These are phyloP conservation scores for Takifugu flavidus DNA, from an alignment of 2,113 vertebrate genomes.

Conservation along the genomic window DNA sequence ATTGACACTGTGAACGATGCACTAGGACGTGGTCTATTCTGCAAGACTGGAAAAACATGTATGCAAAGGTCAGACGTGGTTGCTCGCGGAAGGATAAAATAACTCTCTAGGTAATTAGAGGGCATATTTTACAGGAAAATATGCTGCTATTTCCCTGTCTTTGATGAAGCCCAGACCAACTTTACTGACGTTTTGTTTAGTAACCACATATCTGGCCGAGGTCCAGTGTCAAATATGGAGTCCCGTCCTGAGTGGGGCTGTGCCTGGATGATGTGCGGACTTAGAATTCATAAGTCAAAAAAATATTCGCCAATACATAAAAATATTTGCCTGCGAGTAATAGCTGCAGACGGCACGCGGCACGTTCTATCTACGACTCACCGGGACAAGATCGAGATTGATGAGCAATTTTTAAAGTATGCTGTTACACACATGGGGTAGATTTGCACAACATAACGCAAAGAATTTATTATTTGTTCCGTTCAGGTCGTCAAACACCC, in stretches of 20 bases:
- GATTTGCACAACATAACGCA: conserved; percentile 33
- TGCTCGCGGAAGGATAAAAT: conserved; percentile 21
- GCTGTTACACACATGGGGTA: conserved; percentile 3
- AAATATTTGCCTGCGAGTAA: conserved; percentile 35
- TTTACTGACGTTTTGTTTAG: conserved; percentile 68
- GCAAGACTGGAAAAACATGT: conserved; percentile 42
- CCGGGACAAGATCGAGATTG: conserved; percentile 33
- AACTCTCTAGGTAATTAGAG: conserved; percentile 54
- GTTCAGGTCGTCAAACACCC: not conserved
- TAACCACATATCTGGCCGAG: conserved; percentile 58
- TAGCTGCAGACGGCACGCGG: not conserved
- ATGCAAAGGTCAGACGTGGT: conserved; percentile 35
- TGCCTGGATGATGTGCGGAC: conserved; percentile 52
- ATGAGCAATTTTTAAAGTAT: conserved; percentile 31
- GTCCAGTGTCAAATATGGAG: conserved; percentile 62
- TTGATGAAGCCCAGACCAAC: conserved; percentile 62
- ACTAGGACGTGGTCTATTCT: conserved; percentile 32
- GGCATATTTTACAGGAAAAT: conserved; percentile 46
- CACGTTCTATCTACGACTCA: conserved; percentile 27
- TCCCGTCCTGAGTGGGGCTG: conserved; percentile 39
- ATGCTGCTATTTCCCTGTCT: conserved; percentile 40
- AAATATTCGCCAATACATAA: conserved; percentile 48
- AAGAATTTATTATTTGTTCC: not conserved
- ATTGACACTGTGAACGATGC: conserved; percentile 17
- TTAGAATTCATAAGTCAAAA: conserved; percentile 43